phyloP scores from a whole-genome alignment of 2,113 vertebrate species.

The Eudyptes chrysolophus region DNA sequence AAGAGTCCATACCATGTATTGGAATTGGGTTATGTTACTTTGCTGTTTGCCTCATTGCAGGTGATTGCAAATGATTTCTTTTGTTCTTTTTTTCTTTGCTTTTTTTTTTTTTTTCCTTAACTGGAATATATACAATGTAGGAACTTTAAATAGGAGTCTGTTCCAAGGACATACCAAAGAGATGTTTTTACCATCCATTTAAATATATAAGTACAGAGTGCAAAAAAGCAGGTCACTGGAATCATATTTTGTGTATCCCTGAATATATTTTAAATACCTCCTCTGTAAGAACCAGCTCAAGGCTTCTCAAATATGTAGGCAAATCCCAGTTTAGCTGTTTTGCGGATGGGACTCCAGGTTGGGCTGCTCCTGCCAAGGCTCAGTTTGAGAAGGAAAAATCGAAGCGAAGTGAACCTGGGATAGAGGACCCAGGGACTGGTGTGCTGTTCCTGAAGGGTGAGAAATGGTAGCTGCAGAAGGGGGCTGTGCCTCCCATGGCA shows the following conservation, averaged over 20 bases:
- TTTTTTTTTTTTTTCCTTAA: fast-evolving
- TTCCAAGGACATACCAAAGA: background rate
- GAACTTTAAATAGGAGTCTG: background rate
- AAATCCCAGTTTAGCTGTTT: background rate
- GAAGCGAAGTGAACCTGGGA: background rate
- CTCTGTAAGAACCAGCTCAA: background rate
- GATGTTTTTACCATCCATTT: background rate
- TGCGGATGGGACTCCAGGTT: background rate
- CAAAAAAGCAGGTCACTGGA: background rate
- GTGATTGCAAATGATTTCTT: background rate
- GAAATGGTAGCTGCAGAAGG: background rate
- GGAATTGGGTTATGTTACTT: background rate
- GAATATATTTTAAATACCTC: background rate
- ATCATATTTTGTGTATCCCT: background rate
- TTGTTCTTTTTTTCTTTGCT: background rate
- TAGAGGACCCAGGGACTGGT: background rate
- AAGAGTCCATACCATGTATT: background rate
- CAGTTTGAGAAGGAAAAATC: background rate
- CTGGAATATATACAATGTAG: background rate
- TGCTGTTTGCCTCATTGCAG: background rate
- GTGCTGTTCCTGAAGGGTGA: background rate
- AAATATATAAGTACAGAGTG: background rate
- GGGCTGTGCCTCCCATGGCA: background rate
- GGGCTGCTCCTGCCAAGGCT: background rate
- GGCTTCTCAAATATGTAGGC: background rate